Conservation (phyloP, 2,113 vertebrate species). For the Chaetodon trifascialis region DNA sequence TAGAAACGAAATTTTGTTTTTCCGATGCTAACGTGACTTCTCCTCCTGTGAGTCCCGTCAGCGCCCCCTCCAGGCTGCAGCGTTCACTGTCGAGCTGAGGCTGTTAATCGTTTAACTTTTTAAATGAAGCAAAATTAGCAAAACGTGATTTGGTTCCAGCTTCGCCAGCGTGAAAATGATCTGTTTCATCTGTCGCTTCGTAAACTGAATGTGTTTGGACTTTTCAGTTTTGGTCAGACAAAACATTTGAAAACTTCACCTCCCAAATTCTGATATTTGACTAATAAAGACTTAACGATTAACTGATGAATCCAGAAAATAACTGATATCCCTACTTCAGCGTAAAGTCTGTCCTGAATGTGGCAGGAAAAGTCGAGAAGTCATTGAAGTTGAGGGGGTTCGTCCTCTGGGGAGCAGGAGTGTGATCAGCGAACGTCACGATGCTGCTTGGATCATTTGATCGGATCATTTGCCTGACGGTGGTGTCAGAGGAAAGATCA, state of each 20-base stretch:
- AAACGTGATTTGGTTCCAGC: neutral
- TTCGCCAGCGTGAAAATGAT: neutral
- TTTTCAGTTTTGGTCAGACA: too few species aligned
- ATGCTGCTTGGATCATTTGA: neutral
- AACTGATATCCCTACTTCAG: too few species aligned
- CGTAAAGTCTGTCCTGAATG: neutral
- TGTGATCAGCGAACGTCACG: neutral
- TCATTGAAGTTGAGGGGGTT: neutral
- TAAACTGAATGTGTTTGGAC: neutral
- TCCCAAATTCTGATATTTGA: neutral
- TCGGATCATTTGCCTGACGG: too few species aligned
- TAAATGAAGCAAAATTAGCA: neutral
- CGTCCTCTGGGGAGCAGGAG: constrained; percentile 17
- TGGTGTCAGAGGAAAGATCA: neutral
- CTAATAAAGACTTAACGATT: neutral
- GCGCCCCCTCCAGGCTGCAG: neutral
- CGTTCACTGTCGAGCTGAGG: neutral
- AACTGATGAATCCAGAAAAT: neutral
- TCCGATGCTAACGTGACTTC: too few species aligned
- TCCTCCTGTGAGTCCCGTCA: neutral
- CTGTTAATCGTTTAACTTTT: neutral
- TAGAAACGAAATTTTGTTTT: too few species aligned
- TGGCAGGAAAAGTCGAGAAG: neutral
- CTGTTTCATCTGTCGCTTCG: neutral
- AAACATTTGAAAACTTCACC: neutral